Base-by-base conservation (phyloP, 2,888 invertebrate species). In the Harpalus rubripes region DNA sequence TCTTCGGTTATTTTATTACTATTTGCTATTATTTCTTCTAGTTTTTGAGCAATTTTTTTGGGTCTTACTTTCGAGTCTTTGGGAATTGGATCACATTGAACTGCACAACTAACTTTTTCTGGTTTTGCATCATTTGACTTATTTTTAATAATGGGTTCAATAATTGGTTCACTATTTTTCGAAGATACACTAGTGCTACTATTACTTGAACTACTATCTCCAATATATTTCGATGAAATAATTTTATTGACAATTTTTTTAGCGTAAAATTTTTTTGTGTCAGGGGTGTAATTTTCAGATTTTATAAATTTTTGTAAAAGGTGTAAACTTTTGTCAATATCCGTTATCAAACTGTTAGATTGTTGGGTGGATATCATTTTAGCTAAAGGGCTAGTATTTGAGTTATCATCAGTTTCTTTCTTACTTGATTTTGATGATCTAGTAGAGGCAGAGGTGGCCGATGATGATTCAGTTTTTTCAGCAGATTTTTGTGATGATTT, bases 161-260 rank as follows among this genome's bases (percentile, higher is more conserved):
- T 72, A n/a, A 16, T 39, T n/a, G 56, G 10, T 78, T 78, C 78
- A 12, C 56, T 74, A 41, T 84, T 74, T 32, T 65, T 68, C 39
- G 85, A 81, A 90, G 91, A 87, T 90, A 93, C 88, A 88, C 93
- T 92, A 68, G 92, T 92, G 65, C 91, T 92, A 3, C 91, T 90
- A 86, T 90, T 92, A 58, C 92, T 92, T 61, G 65, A 12, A 68
- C 68, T 68, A 39, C 32, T 32, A 86, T 95, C 94, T 88, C 93
- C 94, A 68, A 92, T 92, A 88, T 94, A 94, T 86, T 92, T 93
- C 0, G 93, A 92, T 68, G 92, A 93, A 0, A 94, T 90, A 12
- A 95, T 91, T 88, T 93, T 93, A 86, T 93, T 92, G 0, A 95
- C 93, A 80, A 95, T 92, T 88, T 94, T 94, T 88, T 94, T 94